Evolutionary conservation across 2,797 vertebrate genomes (phyloP).

Genomic region (Apogon hyalosoma): DNA sequence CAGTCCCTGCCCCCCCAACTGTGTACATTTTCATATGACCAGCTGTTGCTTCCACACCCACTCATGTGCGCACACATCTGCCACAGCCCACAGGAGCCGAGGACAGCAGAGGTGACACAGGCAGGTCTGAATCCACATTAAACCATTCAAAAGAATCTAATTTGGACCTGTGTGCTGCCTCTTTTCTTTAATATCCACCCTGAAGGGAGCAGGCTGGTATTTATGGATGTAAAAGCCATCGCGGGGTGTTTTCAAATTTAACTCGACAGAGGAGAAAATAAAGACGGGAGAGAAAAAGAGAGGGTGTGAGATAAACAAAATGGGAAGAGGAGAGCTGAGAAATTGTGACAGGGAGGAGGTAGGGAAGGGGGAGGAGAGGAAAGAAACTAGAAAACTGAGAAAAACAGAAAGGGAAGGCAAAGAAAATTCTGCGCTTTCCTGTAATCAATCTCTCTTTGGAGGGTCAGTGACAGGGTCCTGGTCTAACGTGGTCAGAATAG

Average conservation of each 20-base stretch:
- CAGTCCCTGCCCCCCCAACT: too few species aligned
- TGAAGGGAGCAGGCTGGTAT: conserved; percentile 27
- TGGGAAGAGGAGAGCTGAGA: conserved; percentile 8
- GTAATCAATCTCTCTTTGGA: conserved; percentile 81
- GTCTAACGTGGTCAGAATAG: conserved; percentile 71
- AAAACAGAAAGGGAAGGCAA: conserved; percentile 44
- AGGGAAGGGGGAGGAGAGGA: conserved; percentile 4
- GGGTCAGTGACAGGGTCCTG: conserved; percentile 73
- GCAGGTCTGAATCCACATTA: too few species aligned
- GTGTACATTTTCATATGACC: too few species aligned
- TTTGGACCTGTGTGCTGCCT: too few species aligned
- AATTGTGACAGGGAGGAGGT: conserved; percentile 21
- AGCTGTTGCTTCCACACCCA: too few species aligned
- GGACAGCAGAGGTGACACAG: too few species aligned
- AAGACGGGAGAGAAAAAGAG: conserved; percentile 46
- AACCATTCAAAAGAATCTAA: too few species aligned
- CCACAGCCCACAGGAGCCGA: too few species aligned
- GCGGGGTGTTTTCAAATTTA: conserved; percentile 42
- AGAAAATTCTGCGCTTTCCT: conserved; percentile 71
- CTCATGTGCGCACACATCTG: too few species aligned
- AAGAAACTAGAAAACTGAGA: conserved; percentile 37
- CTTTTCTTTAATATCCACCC: too few species aligned
- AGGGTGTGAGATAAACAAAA: conserved; percentile 40
- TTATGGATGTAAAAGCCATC: conserved; percentile 35
- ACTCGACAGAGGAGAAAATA: conserved; percentile 50